phyloP scores from a whole-genome alignment of 2,797 vertebrate genomes.

The Vireo griseus region DNA sequence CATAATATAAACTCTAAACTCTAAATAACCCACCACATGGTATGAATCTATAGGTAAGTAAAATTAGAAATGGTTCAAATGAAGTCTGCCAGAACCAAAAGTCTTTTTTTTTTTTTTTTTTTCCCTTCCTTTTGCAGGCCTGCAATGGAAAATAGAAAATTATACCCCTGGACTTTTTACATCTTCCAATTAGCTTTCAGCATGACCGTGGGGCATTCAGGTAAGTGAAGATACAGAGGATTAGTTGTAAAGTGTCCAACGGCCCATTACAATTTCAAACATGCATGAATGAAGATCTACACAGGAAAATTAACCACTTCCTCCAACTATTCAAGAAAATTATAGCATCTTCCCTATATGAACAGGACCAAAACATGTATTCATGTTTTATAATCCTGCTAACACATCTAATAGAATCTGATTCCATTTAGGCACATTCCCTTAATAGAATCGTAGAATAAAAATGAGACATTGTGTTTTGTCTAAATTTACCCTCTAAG shows the following conservation, averaged over 20 bases:
- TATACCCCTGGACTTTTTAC: neutral
- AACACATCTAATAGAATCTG: neutral
- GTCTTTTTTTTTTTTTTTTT: neutral
- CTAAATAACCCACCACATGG: neutral
- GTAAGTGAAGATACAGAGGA: neutral
- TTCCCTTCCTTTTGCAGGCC: rapidly evolving
- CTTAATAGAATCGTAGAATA: neutral
- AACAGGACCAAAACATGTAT: neutral
- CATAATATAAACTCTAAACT: neutral
- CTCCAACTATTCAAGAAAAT: neutral
- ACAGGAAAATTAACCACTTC: neutral
- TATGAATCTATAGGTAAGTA: slow-evolving; percentile 24
- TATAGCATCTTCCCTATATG: neutral
- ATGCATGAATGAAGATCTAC: neutral
- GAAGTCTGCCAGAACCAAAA: neutral
- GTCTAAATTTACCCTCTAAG: neutral
- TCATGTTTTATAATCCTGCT: neutral
- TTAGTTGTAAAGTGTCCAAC: neutral
- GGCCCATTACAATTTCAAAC: neutral
- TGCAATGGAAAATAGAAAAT: neutral
- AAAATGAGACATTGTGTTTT: neutral
- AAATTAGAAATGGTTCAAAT: slow-evolving; percentile 34
- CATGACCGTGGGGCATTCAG: neutral
- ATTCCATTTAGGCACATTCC: neutral
- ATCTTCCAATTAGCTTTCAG: neutral